Conservation (phyloP, 2,113 vertebrate genomes). For the Nannospalax galili region DNA sequence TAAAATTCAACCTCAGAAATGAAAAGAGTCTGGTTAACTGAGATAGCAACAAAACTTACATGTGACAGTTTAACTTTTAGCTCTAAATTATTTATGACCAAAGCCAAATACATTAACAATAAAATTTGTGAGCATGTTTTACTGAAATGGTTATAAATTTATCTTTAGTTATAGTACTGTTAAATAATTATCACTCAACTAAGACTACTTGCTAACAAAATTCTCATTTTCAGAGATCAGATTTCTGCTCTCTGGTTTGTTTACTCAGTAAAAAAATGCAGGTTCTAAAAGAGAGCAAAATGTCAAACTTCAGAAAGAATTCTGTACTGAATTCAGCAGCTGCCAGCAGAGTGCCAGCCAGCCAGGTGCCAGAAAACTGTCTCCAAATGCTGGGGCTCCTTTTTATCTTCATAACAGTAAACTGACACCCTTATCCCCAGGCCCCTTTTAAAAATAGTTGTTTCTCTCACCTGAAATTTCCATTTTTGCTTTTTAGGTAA, state of each 20-base stretch:
- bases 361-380: neutral
- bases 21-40: slow-evolving; percentile 1
- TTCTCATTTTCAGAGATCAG: slow-evolving; percentile 32
- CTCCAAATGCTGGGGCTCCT: neutral
- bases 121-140: neutral
- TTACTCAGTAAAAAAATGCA: slow-evolving; percentile 5
- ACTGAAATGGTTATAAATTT: slow-evolving; percentile 8
- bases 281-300: neutral
- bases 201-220: slow-evolving; percentile 51
- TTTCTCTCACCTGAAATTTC: slow-evolving; percentile 45
- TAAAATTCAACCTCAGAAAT: slow-evolving; percentile 55
- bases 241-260: neutral
- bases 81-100: slow-evolving; percentile 48
- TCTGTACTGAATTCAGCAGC: neutral
- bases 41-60: slow-evolving; percentile 15
- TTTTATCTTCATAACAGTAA: slow-evolving; percentile 10
- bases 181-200: slow-evolving; percentile 43
- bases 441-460: neutral
- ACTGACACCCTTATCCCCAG: slow-evolving; percentile 23
- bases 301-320: slow-evolving; percentile 27
- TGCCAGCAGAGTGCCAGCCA: neutral
- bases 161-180: slow-evolving; percentile 59
- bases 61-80: neutral
- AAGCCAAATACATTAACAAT: slow-evolving; percentile 46
- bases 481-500: slow-evolving; percentile 31